Evolutionary conservation across 2,113 vertebrate genomes (phyloP).

Genomic region (Motacilla tschutschensis): DNA sequence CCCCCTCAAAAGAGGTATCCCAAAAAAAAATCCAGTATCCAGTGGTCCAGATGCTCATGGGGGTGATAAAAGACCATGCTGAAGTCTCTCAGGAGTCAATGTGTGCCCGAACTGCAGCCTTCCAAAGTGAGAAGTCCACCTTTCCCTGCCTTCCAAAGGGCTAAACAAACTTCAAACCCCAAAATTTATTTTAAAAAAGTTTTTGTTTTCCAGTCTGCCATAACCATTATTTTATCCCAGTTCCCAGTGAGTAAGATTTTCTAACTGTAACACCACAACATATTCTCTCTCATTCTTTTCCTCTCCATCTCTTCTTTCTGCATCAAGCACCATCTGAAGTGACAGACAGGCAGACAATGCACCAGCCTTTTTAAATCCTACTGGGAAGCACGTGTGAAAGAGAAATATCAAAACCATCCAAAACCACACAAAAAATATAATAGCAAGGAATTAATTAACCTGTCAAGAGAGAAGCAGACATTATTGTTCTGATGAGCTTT

Average conservation of each 20-base stretch:
- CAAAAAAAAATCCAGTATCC: neutral
- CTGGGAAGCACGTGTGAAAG: neutral
- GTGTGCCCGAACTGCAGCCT: neutral
- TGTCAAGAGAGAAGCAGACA: constrained; percentile 39
- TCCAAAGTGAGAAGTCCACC: neutral
- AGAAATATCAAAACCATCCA: constrained; percentile 26
- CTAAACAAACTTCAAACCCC: neutral
- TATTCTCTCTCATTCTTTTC: neutral
- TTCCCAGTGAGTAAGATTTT: neutral
- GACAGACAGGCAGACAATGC: constrained; percentile 44
- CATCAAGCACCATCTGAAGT: neutral
- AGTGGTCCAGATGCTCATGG: neutral
- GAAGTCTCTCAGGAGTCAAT: neutral
- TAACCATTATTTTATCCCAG: neutral
- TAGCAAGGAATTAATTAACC: constrained; percentile 41
- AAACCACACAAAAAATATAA: constrained; percentile 40
- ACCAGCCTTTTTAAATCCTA: constrained; percentile 9
- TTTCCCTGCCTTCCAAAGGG: neutral
- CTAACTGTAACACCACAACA: neutral
- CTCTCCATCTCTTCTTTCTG: neutral
- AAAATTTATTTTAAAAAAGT: neutral
- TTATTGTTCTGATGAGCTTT: constrained; percentile 30
- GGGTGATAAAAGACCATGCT: neutral
- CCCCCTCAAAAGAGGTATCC: neutral
- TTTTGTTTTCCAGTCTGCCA: neutral